Conservation (phyloP, 2,888 invertebrate genomes). For the Drosophila mimica region DNA sequence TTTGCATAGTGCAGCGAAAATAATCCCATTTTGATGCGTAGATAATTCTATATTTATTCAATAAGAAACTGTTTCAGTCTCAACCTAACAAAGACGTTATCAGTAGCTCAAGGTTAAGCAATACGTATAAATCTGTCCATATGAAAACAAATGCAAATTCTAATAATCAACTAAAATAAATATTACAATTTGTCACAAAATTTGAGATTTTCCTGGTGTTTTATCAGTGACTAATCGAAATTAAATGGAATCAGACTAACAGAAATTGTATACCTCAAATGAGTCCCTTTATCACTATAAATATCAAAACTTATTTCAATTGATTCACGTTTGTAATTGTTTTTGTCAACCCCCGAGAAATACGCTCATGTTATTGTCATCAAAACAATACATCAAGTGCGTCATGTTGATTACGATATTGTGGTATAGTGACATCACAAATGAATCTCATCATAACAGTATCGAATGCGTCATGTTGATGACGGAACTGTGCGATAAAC, state of each 20-base stretch:
- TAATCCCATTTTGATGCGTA: background rate
- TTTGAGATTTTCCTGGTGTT: too few species aligned
- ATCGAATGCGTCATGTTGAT: slow-evolving; percentile 17
- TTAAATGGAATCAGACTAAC: background rate
- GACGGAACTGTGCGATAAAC: background rate
- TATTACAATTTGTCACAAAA: background rate
- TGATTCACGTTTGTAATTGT: background rate
- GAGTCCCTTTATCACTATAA: background rate
- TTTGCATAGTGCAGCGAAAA: too few species aligned
- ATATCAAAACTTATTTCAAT: background rate
- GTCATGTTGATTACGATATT: slow-evolving; percentile 9
- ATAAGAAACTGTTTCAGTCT: background rate
- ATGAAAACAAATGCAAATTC: background rate
- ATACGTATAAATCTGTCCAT: background rate
- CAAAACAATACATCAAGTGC: slow-evolving; percentile 4
- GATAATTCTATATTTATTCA: background rate
- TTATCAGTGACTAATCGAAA: background rate
- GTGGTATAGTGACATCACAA: background rate
- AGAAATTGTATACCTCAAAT: background rate
- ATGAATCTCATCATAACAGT: background rate
- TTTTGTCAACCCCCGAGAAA: background rate
- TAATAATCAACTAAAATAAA: background rate
- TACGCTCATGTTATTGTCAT: background rate
- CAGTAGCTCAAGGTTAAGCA: background rate
- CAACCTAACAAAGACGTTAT: background rate